Base-by-base conservation (phyloP, 2,888 invertebrate species). In the Acrocera orbiculus region DNA sequence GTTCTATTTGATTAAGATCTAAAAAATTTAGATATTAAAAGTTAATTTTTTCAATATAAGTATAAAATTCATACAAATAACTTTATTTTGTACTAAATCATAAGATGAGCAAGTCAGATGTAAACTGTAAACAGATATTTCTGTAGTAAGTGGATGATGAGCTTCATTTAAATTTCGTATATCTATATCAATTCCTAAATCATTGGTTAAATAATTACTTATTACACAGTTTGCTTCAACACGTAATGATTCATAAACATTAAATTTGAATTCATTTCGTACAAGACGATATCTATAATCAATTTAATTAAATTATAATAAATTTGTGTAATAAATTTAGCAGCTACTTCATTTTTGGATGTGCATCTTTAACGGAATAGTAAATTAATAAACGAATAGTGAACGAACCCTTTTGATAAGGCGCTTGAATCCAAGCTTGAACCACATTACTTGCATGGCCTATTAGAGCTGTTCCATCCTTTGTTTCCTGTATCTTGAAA, bases 341-440 rank as follows among this genome's bases (percentile, higher is more conserved):
- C 26, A 16, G 9, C 11, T 36, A 63, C 53, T 42, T 58, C 6
- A 49, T 56, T 47, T 16, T 56, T 47, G 51, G 69, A 43, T 48
- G 48, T 24, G 46, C 44, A 1, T 44, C 39, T 1, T 58, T 52
- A 37, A 58, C 69, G 47, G 76, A 73, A 49, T 80, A 82, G 51
- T 80, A 81, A 53, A 82, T 75, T 30, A 82, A 61, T 43, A 81
- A 57, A 51, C 80, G 70, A 27, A 81, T 55, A 4, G 64, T 58
- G 43, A 73, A 70, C 16, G 63, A 59, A 3, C 77, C 79, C 32
- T 70, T 69, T 27, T 61, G 58, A 41, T 69, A 68, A 1, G 78
- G 76, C 0, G 78, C 79, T 47, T 74, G 70, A 15, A 82, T 57
- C 75, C 76, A 80, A 48, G 78, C 61, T 11, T 53, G 50, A 27